Base-by-base conservation (phyloP, 2,797 vertebrate species). In the Cynodonichthys magdalenae region DNA sequence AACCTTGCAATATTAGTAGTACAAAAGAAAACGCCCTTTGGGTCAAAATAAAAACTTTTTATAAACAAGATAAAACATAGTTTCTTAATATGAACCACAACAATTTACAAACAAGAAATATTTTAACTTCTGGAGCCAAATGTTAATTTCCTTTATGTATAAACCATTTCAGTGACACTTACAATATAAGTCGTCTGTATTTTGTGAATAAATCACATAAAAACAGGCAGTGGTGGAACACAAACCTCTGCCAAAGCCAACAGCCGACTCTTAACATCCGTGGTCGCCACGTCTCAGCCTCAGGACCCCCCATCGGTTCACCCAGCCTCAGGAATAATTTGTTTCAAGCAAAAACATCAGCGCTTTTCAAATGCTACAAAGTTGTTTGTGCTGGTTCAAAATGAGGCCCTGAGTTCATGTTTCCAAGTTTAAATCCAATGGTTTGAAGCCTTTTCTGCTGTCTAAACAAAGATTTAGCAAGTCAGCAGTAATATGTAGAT, bases 151-250 rank as follows among this genome's bases (percentile, higher is more conserved):
- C n/a, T n/a, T n/a, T n/a, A n/a, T n/a, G n/a, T n/a, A n/a, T n/a
- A 24, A 24, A 24, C 24, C 24, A 24, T 24, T 24, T 24, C 24
- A 24, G 24, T 24, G 24, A 24, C 24, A 3, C 24, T 24, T 15
- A 42, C 47, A 62, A 64, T 28, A n/a, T 18, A 31, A 70, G 61
- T 15, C 2, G n/a, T 28, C 36, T 51, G 5, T 24, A 29, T 24
- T 56, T 52, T 63, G 20, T 59, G 20, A 57, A 61, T 51, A 76
- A 52, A 47, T 59, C 63, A 63, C 28, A 24, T 31, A 63, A 63
- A 36, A 48, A 41, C 24, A 44, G n/a, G 61, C 29, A 14, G 41
- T 20, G 3, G 31, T 29, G 28, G 28, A 15, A 18, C 18, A 45
- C n/a, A 24, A 52, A 36, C 42, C 15, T 61, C 49, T 27, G 42